phyloP scores from a whole-genome alignment of 1,140 invertebrate genomes.

The Cydia splendana region DNA sequence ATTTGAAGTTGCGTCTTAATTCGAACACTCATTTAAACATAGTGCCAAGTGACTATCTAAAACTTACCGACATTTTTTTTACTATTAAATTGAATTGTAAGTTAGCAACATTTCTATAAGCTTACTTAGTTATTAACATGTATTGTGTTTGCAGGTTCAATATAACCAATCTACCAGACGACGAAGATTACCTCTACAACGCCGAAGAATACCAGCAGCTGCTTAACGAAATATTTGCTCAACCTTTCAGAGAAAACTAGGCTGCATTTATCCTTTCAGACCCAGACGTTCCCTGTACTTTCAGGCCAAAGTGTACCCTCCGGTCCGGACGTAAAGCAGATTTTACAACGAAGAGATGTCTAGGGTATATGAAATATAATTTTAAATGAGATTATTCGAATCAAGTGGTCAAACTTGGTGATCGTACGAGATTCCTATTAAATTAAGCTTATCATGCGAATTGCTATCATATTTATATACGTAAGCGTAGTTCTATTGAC shows the following conservation, averaged over 20 bases:
- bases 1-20: too few relatives aligned
- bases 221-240: constrained; percentile 75
- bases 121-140: neutral
- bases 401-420: constrained; percentile 46
- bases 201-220: constrained; percentile 75
- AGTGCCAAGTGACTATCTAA: too few relatives aligned
- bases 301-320: neutral
- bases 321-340: neutral
- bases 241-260: constrained; percentile 69
- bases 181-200: constrained; percentile 69
- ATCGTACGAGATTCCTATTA: constrained; percentile 66
- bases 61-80: too few relatives aligned
- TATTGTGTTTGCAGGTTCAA: constrained; percentile 62
- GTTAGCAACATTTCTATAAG: neutral
- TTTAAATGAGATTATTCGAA: constrained; percentile 52
- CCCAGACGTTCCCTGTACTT: neutral
- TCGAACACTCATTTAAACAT: too few relatives aligned
- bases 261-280: constrained; percentile 34
- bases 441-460: constrained; percentile 44
- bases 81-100: neutral
- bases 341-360: constrained; percentile 10
- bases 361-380: constrained; percentile 1
- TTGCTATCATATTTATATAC: constrained; percentile 40
- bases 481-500: constrained; percentile 28
- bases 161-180: constrained; percentile 53